Evolutionary conservation across 2,113 vertebrate genomes (phyloP).

Genomic region (Alosa alosa): DNA sequence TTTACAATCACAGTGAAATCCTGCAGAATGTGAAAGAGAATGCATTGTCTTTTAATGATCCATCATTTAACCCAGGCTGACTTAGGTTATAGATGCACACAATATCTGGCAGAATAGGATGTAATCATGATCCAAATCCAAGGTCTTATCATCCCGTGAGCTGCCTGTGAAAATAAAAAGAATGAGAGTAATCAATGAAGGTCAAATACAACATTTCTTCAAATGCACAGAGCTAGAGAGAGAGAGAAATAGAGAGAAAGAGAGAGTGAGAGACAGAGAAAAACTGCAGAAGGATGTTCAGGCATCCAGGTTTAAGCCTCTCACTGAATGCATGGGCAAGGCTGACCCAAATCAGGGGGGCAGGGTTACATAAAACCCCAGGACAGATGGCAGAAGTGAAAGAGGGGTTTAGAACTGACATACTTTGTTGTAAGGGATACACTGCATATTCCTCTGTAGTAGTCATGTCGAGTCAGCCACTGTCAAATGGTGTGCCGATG

Average conservation of each 20-base stretch:
- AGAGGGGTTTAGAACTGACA: constrained; percentile 39
- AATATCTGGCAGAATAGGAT: neutral
- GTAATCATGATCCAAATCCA: neutral
- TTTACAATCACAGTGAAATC: neutral
- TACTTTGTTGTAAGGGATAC: neutral
- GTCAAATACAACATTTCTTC: neutral
- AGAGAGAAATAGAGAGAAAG: neutral
- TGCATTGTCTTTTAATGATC: neutral
- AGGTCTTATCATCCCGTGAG: neutral
- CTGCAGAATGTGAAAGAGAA: neutral
- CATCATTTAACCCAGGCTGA: neutral
- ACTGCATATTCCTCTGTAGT: neutral
- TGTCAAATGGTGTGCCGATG: too few species aligned
- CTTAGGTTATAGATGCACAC: neutral
- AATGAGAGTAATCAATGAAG: neutral
- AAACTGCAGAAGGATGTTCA: neutral
- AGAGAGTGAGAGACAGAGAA: neutral
- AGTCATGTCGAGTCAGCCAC: neutral
- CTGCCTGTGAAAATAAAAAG: neutral
- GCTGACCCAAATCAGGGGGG: constrained; percentile 28
- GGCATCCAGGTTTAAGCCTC: constrained; percentile 35
- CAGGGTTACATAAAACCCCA: constrained; percentile 39
- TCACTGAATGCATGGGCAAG: constrained; percentile 31
- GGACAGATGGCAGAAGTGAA: constrained; percentile 28
- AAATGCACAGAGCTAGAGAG: neutral